A percentile compares a stretch with the other conserved stretches of the same genome.
phyloP scores from a whole-genome alignment of 2,888 invertebrate genomes.

The Azorinus chamasolen region DNA sequence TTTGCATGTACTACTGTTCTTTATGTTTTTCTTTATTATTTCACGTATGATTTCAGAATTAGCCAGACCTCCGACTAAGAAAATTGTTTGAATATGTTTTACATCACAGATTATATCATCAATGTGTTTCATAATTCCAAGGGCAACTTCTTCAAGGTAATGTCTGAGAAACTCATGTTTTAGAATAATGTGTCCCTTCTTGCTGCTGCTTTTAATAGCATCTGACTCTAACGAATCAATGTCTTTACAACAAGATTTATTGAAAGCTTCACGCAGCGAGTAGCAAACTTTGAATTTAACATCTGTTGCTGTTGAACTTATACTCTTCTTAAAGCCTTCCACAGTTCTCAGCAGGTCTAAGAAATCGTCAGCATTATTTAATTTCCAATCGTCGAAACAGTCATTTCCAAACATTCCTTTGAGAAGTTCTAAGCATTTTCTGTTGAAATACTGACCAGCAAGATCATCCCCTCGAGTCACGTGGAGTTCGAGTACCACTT shows the following conservation, averaged over 20 bases:
- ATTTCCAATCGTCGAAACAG: constrained; percentile 2
- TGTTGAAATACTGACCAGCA: constrained; percentile 22
- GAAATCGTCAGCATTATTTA: constrained; percentile 9
- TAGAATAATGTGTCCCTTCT: constrained; percentile 8
- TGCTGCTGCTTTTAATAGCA: not conserved
- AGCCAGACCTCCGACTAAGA: constrained; percentile 30
- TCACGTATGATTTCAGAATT: constrained; percentile 16
- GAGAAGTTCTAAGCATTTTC: constrained; percentile 9
- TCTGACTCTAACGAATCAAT: not conserved
- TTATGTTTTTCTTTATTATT: constrained; percentile 7
- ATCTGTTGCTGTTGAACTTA: not conserved
- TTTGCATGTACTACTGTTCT: not conserved
- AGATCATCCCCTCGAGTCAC: constrained; percentile 13
- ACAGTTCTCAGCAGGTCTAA: constrained; percentile 17
- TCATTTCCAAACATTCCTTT: constrained; percentile 9
- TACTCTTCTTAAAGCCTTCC: constrained; percentile 20
- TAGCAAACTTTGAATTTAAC: constrained; percentile 12
- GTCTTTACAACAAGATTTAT: not conserved
- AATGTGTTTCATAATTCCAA: constrained; percentile 2
- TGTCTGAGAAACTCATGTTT: constrained; percentile 4
- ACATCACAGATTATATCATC: not conserved
- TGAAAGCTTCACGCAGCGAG: constrained; percentile 5
- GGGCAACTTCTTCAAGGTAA: constrained; percentile 11
- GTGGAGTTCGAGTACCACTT: constrained; percentile 18
- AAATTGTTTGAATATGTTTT: constrained; percentile 10